A percentile compares a stretch with the other conserved stretches of the same genome.
Conservation (phyloP, 2,113 vertebrate species). For the Oryzias javanicus region DNA sequence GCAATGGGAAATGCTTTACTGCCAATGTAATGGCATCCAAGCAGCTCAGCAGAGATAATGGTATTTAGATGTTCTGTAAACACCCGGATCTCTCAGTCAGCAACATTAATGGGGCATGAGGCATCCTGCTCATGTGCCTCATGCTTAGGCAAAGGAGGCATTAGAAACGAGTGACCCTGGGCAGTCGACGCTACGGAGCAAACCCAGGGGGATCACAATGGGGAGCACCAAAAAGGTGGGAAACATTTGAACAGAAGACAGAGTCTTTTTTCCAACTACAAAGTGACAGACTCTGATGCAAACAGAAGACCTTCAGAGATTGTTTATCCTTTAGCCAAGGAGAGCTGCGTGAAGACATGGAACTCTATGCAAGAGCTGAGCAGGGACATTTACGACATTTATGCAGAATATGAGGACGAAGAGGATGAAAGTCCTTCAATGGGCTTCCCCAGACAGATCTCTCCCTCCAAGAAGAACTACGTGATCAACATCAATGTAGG, state of each 20-base stretch:
- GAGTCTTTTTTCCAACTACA: conserved; percentile 77
- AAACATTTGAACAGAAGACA: conserved; percentile 65
- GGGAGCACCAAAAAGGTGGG: conserved; percentile 56
- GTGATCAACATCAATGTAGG: conserved; percentile 93
- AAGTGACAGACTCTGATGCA: conserved; percentile 44
- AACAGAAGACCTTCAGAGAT: conserved; percentile 48
- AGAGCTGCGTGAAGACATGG: conserved; percentile 73
- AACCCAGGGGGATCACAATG: conserved; percentile 33
- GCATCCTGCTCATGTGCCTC: conserved; percentile 54
- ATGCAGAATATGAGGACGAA: conserved; percentile 73
- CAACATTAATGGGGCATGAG: conserved; percentile 83
- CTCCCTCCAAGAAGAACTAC: conserved; percentile 52
- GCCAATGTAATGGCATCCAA: conserved; percentile 64
- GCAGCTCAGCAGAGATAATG: conserved; percentile 81
- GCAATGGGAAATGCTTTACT: conserved; percentile 68
- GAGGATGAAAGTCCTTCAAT: conserved; percentile 33
- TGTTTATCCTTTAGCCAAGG: conserved; percentile 61
- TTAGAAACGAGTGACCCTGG: conserved; percentile 59
- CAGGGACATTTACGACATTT: conserved; percentile 76
- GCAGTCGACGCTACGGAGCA: conserved; percentile 36
- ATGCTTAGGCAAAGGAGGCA: conserved; percentile 45
- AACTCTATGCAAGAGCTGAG: conserved; percentile 77
- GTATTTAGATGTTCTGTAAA: conserved; percentile 84
- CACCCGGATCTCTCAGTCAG: conserved; percentile 81
- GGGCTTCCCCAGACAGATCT: conserved; percentile 14